A percentile compares a stretch with the other conserved stretches of the same genome.
These are phyloP conservation scores for Microplitis demolitor DNA, from an alignment of 1,140 invertebrate genomes.

Conservation along the genomic window DNA sequence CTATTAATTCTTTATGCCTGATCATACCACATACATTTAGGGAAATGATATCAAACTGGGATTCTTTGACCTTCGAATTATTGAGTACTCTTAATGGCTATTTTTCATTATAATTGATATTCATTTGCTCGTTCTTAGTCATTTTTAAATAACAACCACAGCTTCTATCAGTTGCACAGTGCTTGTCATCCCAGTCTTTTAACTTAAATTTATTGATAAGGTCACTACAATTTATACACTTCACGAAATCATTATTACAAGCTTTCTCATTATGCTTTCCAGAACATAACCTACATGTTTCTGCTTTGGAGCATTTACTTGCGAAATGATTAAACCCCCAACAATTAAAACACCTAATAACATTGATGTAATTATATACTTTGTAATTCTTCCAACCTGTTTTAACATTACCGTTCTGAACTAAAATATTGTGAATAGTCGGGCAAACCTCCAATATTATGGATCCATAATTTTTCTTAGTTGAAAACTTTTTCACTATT, in stretches of 20 bases:
- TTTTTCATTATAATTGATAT: no score
- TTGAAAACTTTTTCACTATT: background rate
- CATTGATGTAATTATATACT: constrained; percentile 3
- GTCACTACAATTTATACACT: constrained; percentile 22
- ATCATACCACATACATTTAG: no score
- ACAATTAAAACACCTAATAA: constrained; percentile 20
- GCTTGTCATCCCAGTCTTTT: background rate
- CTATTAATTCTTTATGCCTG: no score
- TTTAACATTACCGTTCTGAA: background rate
- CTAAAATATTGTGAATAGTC: background rate
- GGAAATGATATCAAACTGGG: no score
- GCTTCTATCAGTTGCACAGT: no score
- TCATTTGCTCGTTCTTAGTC: no score
- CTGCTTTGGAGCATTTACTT: constrained; percentile 3
- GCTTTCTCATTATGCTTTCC: constrained; percentile 16
- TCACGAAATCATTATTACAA: background rate
- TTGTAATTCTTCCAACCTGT: constrained; percentile 16
- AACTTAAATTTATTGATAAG: background rate
- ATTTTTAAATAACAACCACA: no score
- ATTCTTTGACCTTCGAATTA: no score
- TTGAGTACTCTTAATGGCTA: no score
- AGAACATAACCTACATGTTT: constrained; percentile 5
- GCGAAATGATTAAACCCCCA: constrained; percentile 19
- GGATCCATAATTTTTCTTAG: background rate
- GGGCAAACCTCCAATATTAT: background rate